A percentile compares a stretch with the other conserved stretches of the same genome.
These are phyloP conservation scores for Paraplagusia blochii DNA, from an alignment of 2,113 vertebrate genomes.

Conservation along the genomic window DNA sequence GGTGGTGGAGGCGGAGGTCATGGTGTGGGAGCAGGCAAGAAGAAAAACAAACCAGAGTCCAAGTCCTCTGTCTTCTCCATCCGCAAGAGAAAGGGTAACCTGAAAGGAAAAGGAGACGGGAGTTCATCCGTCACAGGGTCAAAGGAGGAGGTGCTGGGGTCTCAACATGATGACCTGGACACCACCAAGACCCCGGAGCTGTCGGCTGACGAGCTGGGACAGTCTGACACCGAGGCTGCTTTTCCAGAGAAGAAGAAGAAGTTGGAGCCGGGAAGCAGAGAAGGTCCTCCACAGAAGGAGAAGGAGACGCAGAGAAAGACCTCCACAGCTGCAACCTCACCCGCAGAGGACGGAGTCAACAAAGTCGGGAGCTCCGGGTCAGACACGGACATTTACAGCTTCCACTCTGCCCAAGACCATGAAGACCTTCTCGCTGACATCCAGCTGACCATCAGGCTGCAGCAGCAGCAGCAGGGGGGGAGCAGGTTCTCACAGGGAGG, in stretches of 20 bases:
- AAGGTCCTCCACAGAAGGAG: neutral
- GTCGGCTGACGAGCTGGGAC: constrained; percentile 88
- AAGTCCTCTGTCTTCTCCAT: constrained; percentile 91
- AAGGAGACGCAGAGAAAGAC: constrained; percentile 17
- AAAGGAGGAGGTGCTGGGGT: constrained; percentile 84
- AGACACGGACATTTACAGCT: constrained; percentile 96
- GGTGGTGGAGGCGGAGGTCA: constrained; percentile 54
- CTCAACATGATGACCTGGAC: constrained; percentile 82
- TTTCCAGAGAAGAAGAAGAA: constrained; percentile 67
- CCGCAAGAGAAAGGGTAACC: constrained; percentile 86
- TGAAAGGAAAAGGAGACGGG: constrained; percentile 78
- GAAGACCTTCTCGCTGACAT: constrained; percentile 97
- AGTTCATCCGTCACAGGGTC: constrained; percentile 77
- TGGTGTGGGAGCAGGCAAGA: constrained; percentile 73
- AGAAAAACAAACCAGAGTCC: constrained; percentile 87
- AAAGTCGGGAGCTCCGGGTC: constrained; percentile 92
- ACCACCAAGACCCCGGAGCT: constrained; percentile 88
- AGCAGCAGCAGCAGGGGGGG: constrained; percentile 63
- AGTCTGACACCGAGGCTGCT: constrained; percentile 82
- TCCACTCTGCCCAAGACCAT: constrained; percentile 93
- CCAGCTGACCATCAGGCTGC: constrained; percentile 91
- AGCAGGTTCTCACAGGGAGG: constrained; percentile 1
- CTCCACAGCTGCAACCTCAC: constrained; percentile 32
- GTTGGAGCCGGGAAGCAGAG: constrained; percentile 5
- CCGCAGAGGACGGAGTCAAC: constrained; percentile 70